Base-by-base conservation (phyloP, 2,888 invertebrate species). In the Nebria salina region DNA sequence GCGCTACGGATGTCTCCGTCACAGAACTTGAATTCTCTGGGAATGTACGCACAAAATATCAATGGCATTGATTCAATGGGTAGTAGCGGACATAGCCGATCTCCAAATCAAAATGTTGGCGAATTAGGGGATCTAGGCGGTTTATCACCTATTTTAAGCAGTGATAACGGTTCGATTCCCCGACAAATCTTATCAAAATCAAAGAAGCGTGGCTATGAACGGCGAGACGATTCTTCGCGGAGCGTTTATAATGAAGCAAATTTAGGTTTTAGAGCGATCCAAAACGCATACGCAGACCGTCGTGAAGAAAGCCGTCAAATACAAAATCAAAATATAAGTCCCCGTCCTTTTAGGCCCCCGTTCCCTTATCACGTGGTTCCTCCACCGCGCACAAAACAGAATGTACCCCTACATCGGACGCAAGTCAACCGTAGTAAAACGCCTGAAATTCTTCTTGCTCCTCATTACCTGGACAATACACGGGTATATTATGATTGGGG, bases 371-470 rank as follows among this genome's bases (percentile, higher is more conserved):
- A 90, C 81, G 88, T 90, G 1, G 89, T 91, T 83, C 92, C 92
- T 25, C 92, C 92, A 13, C 91, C 93, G 2, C 91, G 93, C 85
- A 91, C 91, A 7, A 92, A 92, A 83, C 84, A 83, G 76, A 82
- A 82, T 68, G 77, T 81, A 25, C 88, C 87, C 78, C 87, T 86
- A 82, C 89, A 85, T 75, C 85, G 86, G 83, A 88, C 84, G n/a
- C 88, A 89, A 75, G 87, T 88, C 82, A 90, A 90, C 76, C 89
- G 93, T 74, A 93, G 94, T 75, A 91, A 95, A 84, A 95, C 95
- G 0, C 94, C 95, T 0, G 96, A 96, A 89, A 93, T 96, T 65
- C 89, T 96, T 54, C 88, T 96, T 34, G 94, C 95, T 0, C 96
- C 96, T 15, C 93, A 94, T 84, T 94, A 94, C 87, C 87, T 94